Evolutionary conservation across 1,140 invertebrate species (phyloP), one percentile per base, ranked within the genome.

Genomic region (Camponotus vicinus): DNA sequence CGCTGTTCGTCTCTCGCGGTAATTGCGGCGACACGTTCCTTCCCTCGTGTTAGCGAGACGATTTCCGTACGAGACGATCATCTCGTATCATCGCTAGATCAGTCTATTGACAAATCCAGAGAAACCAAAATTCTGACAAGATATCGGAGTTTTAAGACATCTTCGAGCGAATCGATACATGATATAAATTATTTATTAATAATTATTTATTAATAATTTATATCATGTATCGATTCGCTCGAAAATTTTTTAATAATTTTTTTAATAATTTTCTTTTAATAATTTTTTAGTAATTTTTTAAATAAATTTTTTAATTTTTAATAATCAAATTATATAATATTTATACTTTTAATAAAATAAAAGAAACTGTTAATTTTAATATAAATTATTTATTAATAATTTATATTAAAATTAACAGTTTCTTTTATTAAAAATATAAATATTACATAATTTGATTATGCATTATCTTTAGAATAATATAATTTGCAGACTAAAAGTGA

Each of bases 11-110:
- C 71, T n/a, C 42, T 55, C 57, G 69, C 57, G 69, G 69, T 83
- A 83, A 83, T 83, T 83, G 79, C 40, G 55, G 32, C 69, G 57
- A 73, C 69, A 57, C 55, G 67, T 82, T 45, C 37, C 27, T 61
- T 32, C 69, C 52, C 21, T 61, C 67, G 27, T 32, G 59, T 40
- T 6, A 59, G 11, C 70, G 15, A n/a, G n/a, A n/a, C n/a, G n/a
- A n/a, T n/a, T n/a, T 52, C 21, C 66, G 21, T 32, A 49, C 27
- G 45, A 49, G 45, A 49, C 45, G 7, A 42, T 7, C 7, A 13
- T 49, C 13, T 3, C 45, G 13, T 49, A 70, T 69, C 21, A 18
- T 13, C 34, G 49, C 15, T 32, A 6, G 34, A n/a, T 70, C 13
- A n/a, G 42, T 80, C 64, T 32, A 37, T 80, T 34, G 49, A 57